Evolutionary conservation across 2,113 vertebrate species (phyloP).

Genomic region (Caracal caracal): DNA sequence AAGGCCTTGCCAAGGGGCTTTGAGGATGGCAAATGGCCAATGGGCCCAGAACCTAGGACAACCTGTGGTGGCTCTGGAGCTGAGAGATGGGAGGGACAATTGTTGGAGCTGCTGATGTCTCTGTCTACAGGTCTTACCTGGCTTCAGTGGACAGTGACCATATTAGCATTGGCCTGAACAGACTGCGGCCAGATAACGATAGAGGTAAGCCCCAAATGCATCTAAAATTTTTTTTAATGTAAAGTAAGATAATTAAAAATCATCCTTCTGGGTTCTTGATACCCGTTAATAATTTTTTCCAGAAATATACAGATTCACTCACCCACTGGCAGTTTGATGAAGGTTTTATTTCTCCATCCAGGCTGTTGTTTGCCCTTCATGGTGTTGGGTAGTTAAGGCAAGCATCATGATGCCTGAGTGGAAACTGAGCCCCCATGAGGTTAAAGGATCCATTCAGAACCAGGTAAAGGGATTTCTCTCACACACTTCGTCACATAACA

Average conservation of each 20-base stretch:
- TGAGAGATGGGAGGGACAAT: not conserved
- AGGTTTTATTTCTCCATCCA: not conserved
- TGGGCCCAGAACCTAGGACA: not conserved
- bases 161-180: not conserved
- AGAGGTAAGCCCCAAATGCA: not conserved
- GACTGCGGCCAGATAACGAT: not conserved
- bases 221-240: not conserved
- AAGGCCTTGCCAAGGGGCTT: not conserved
- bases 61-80: not conserved
- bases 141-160: not conserved
- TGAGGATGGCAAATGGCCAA: not conserved
- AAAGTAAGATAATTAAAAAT: conserved; percentile 10
- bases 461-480: not conserved
- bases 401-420: not conserved
- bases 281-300: not conserved
- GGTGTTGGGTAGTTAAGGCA: not conserved
- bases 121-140: not conserved
- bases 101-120: not conserved
- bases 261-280: not conserved
- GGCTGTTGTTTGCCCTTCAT: not conserved
- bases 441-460: not conserved
- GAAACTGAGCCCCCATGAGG: not conserved
- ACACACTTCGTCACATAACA: not conserved
- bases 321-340: not conserved
- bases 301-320: not conserved